Conservation (phyloP, 2,888 invertebrate genomes). For the Lordiphosa andalusiaca region DNA sequence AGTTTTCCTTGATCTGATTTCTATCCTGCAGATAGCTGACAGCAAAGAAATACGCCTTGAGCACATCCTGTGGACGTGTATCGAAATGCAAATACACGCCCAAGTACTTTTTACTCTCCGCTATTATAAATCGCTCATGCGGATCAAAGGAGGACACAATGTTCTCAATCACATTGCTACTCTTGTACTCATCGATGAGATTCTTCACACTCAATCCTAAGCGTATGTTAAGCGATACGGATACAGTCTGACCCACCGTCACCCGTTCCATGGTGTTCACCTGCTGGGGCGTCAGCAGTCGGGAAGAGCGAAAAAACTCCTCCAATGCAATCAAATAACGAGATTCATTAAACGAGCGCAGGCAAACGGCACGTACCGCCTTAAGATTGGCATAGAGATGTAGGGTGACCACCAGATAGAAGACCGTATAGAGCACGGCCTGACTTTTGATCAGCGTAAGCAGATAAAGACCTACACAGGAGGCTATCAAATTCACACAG, state of each 20-base stretch:
- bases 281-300: slow-evolving; percentile 83
- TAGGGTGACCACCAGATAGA: slow-evolving; percentile 86
- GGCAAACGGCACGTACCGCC: slow-evolving; percentile 90
- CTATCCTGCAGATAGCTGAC: slow-evolving; percentile 80
- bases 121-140: slow-evolving; percentile 80
- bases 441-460: slow-evolving; percentile 84
- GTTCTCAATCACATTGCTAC: slow-evolving; percentile 78
- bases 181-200: slow-evolving; percentile 78
- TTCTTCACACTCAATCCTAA: slow-evolving; percentile 78
- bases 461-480: slow-evolving; percentile 88
- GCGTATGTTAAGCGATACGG: slow-evolving; percentile 78
- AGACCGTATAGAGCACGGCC: slow-evolving; percentile 86
- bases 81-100: slow-evolving; percentile 80
- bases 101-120: slow-evolving; percentile 78
- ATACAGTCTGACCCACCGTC: slow-evolving; percentile 82
- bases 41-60: slow-evolving; percentile 80
- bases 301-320: slow-evolving; percentile 84
- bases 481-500: slow-evolving; percentile 93
- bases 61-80: slow-evolving; percentile 78
- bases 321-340: slow-evolving; percentile 87
- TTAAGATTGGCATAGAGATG: slow-evolving; percentile 94
- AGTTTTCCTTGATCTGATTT: slow-evolving; percentile 80
- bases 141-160: slow-evolving; percentile 80
- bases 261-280: slow-evolving; percentile 88
- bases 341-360: slow-evolving; percentile 90